Evolutionary conservation across 1,140 invertebrate genomes (phyloP), one percentile per base, ranked within the genome.

Genomic region (Drosophila takahashii): DNA sequence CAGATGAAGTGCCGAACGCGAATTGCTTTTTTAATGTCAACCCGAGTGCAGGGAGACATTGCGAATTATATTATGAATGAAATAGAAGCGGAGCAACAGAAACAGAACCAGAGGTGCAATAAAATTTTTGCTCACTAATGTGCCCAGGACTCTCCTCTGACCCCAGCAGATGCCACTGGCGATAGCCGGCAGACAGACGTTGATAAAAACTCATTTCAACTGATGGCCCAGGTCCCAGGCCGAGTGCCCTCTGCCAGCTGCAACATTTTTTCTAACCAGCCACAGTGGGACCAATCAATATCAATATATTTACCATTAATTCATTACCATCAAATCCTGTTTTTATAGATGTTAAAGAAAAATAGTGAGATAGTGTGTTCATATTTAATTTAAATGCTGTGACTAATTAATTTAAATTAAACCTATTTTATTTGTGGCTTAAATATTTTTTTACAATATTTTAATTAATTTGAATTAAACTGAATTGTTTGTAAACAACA

Each of bases 121-220:
- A 90, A 90, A 90, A 90, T 83, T 86, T 45, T 79, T 79, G 70
- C 83, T 64, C 78, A 78, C 81, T 86, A 86, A 86, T 86, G 81
- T 87, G 71, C 52, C 45, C 58, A 36, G n/a, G 47, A 72, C 58
- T 51, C 67, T 37, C 62, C 57, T 44, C 39, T 66, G 52, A 50
- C 53, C 72, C 42, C 52, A 60, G 15, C 69, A 64, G 71, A 52
- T 64, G 65, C 42, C 71, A 70, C 62, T 57, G 32, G 26, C 62
- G 62, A 80, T 80, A 75, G 64, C 59, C 71, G 29, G 53, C 54
- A 73, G 74, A 69, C 62, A 77, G 69, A 73, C 73, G 79, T 77
- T 87, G 84, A 87, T 87, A 87, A 87, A 87, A 87, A 87, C 83
- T 87, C 83, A 87, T 87, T 87, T 87, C 83, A 83, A 77, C 76